Evolutionary conservation across 2,113 vertebrate genomes (phyloP).

Genomic region (Centropus bengalensis): DNA sequence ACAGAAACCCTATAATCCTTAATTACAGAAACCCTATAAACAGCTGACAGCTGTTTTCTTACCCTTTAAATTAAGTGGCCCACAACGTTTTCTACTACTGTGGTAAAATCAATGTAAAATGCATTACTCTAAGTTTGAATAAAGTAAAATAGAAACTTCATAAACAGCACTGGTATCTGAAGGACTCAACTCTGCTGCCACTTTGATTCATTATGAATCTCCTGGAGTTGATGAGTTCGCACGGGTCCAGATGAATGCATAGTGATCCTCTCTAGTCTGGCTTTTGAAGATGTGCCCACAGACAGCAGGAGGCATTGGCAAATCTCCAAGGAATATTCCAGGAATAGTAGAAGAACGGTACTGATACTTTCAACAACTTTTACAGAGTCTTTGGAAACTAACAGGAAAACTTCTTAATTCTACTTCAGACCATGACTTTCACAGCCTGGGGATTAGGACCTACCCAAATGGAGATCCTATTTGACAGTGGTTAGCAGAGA

Average conservation of each 20-base stretch:
- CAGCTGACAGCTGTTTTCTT: conserved; percentile 49
- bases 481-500: background rate
- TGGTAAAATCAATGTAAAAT: conserved; percentile 68
- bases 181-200: conserved; percentile 1
- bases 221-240: background rate
- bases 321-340: background rate
- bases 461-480: background rate
- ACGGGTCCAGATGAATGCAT: background rate
- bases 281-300: background rate
- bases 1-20: background rate
- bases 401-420: background rate
- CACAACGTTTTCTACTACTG: conserved; percentile 53
- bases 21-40: background rate
- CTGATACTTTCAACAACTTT: background rate
- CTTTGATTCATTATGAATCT: background rate
- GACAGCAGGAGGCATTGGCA: conserved; percentile 3
- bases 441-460: background rate
- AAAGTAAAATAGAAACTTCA: conserved; percentile 12
- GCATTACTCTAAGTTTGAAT: conserved; percentile 45
- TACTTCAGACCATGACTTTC: background rate
- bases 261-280: background rate
- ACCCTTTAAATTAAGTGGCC: conserved; percentile 62
- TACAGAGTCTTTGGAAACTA: background rate
- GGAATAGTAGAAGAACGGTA: background rate
- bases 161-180: background rate